phyloP scores from a whole-genome alignment of 2,888 invertebrate genomes.

The Aphodius sticticus region DNA sequence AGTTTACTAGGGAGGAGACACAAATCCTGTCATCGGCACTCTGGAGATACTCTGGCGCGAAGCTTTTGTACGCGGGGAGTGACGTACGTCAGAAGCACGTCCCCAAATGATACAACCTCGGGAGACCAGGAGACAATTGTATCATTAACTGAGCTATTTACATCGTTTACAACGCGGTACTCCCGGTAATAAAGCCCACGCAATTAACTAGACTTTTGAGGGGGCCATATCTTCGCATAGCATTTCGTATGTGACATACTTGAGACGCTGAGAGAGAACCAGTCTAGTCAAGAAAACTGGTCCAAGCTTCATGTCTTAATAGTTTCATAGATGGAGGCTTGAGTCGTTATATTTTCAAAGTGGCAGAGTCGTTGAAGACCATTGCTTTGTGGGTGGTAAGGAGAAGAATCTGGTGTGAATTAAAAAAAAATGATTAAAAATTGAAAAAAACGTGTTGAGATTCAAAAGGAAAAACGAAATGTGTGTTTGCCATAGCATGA shows the following conservation, averaged over 20 bases:
- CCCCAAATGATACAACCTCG: slow-evolving; percentile 17
- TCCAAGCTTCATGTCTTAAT: too few species aligned
- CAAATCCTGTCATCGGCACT: slow-evolving; percentile 18
- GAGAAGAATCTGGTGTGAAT: too few species aligned
- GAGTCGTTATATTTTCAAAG: too few species aligned
- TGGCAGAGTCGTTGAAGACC: too few species aligned
- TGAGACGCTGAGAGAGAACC: too few species aligned
- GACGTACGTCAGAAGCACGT: slow-evolving; percentile 24
- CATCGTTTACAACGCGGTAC: background rate
- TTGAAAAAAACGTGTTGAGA: too few species aligned
- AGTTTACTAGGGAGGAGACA: background rate
- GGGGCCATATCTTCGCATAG: background rate
- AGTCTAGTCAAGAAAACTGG: too few species aligned
- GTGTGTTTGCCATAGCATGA: too few species aligned
- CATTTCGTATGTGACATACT: background rate
- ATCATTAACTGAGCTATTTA: slow-evolving; percentile 7
- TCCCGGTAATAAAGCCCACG: background rate
- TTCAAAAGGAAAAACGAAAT: too few species aligned
- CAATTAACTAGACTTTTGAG: background rate
- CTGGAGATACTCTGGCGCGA: background rate
- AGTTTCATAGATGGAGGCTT: too few species aligned
- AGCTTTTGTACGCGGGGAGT: slow-evolving; percentile 17
- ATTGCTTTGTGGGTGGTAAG: too few species aligned
- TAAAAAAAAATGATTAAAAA: too few species aligned
- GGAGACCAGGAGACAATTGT: slow-evolving; percentile 15